A percentile compares a stretch with the other conserved stretches of the same genome.
Conservation (phyloP, 2,113 vertebrate species). For the Oceanodroma tethys region DNA sequence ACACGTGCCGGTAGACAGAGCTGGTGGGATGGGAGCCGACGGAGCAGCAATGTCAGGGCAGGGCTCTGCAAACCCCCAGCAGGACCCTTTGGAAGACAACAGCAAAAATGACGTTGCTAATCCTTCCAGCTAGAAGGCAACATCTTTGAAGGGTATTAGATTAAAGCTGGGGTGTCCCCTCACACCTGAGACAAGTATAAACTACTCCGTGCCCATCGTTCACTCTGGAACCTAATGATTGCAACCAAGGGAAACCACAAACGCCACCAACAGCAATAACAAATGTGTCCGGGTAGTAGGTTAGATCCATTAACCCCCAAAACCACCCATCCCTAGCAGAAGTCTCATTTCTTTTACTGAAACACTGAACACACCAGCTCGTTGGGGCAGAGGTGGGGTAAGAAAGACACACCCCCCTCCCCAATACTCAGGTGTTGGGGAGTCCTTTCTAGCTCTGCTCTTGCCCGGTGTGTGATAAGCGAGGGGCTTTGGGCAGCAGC, state of each 20-base stretch:
- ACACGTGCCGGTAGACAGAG: background rate
- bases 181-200: background rate
- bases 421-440: too few relatives aligned
- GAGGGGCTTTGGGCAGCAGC: background rate
- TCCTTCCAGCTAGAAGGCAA: background rate
- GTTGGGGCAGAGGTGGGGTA: rapidly evolving
- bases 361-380: background rate
- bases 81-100: background rate
- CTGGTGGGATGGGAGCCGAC: background rate
- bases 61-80: background rate
- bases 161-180: background rate
- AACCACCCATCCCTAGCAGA: background rate
- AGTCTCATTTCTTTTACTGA: background rate
- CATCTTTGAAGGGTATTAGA: background rate
- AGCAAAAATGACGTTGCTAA: background rate
- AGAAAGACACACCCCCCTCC: background rate
- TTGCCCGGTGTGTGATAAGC: background rate
- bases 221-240: background rate
- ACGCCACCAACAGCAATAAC: background rate
- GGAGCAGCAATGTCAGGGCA: background rate
- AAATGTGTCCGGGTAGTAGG: background rate
- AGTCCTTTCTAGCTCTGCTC: background rate
- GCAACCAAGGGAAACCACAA: background rate
- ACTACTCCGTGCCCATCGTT: background rate
- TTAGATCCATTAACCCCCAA: background rate